Evolutionary conservation across 2,888 invertebrate genomes (phyloP).

Genomic region (Leucophenga maculata): DNA sequence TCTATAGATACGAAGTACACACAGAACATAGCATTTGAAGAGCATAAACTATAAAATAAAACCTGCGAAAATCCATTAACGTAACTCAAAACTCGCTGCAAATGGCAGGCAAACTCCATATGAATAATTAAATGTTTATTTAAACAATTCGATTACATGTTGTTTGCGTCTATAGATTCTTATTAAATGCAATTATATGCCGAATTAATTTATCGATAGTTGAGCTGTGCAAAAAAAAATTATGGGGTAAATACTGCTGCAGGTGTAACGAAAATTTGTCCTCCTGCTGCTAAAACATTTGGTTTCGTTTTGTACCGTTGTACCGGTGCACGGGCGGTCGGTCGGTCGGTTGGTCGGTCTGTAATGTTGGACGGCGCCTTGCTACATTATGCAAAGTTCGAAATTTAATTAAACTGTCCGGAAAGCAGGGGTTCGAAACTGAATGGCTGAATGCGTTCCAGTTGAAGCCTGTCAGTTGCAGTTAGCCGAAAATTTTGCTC

Average conservation of each 20-base stretch:
- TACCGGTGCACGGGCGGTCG: too few species aligned
- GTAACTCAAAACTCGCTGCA: too few species aligned
- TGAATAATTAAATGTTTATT: too few species aligned
- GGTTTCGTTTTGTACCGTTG: too few species aligned
- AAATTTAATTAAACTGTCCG: slow-evolving; percentile 12
- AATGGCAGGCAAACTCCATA: too few species aligned
- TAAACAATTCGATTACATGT: too few species aligned
- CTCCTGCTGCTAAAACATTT: too few species aligned
- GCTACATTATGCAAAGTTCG: slow-evolving; percentile 6
- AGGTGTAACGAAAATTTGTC: not conserved
- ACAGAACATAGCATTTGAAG: too few species aligned
- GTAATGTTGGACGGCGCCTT: not conserved
- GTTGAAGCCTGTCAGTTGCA: slow-evolving; percentile 1
- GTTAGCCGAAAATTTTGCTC: slow-evolving; percentile 2
- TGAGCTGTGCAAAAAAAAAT: not conserved
- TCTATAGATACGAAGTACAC: too few species aligned
- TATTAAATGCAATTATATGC: slow-evolving; percentile 20
- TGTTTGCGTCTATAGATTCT: slow-evolving; percentile 5
- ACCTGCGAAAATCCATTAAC: too few species aligned
- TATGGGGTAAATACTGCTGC: not conserved
- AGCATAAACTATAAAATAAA: too few species aligned
- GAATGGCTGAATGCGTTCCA: not conserved
- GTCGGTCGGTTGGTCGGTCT: too few species aligned
- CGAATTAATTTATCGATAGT: slow-evolving; percentile 16
- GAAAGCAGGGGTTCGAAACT: not conserved